These are phyloP conservation scores for Tachysurus fulvidraco DNA, from an alignment of 2,113 vertebrate species.

Conservation along the genomic window DNA sequence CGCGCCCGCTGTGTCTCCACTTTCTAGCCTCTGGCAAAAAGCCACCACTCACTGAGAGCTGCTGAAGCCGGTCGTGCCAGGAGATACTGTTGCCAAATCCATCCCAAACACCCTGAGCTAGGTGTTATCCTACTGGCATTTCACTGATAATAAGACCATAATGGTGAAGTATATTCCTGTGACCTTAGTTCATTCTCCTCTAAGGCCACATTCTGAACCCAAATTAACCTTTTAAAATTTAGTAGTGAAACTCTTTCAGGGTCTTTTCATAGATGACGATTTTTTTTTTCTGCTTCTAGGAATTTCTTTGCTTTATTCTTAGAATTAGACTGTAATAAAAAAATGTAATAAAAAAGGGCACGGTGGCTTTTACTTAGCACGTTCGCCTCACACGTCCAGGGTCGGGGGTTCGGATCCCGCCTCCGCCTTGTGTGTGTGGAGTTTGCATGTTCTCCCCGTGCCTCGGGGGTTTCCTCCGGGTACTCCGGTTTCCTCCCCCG, in stretches of 20 bases:
- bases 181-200: conserved; percentile 21
- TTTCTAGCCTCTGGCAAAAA: conserved; percentile 64
- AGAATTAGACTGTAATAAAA: too few species aligned
- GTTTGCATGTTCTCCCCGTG: too few species aligned
- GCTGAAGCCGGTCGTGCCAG: conserved; percentile 64
- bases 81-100: conserved; percentile 66
- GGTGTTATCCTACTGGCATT: conserved; percentile 19
- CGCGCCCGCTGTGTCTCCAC: conserved; percentile 60
- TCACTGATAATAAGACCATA: conserved; percentile 19
- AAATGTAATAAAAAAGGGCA: too few species aligned
- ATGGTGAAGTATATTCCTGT: conserved; percentile 30
- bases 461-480: too few species aligned
- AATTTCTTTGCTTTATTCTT: too few species aligned
- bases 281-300: background rate
- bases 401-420: too few species aligned
- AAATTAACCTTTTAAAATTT: background rate
- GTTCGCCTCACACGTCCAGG: too few species aligned
- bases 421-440: too few species aligned
- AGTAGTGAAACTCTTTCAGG: background rate
- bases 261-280: background rate
- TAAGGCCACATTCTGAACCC: background rate
- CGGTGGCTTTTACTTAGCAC: too few species aligned
- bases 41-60: conserved; percentile 64
- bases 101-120: conserved; percentile 49
- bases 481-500: too few species aligned